Evolutionary conservation across 2,888 invertebrate genomes (phyloP), one percentile per base, ranked within the genome.

Genomic region (Tachina lurida): DNA sequence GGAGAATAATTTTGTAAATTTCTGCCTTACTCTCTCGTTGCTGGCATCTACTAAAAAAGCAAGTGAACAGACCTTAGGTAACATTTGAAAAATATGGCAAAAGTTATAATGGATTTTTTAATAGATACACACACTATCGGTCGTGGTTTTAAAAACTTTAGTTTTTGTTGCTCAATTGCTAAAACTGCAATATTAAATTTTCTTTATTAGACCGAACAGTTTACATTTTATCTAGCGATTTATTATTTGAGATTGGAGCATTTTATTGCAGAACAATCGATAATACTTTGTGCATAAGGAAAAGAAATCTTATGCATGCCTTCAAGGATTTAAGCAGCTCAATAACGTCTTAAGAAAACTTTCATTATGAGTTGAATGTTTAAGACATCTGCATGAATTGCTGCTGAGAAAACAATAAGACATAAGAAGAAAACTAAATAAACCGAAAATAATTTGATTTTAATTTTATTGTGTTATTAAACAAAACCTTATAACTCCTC

Each of bases 221-320:
- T 5, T 7, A 7, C 31, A 31, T 31, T 31, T 31, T 31, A 31
- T 31, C 31, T 31, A 31, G 31, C 31, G 31, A 31, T 31, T 7
- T 71, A 62, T 71, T 45, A 70, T 58, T 10, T 54, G 13, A 45
- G 60, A 47, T 54, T 4, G 15, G 22, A 41, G 54, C 13, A 22
- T 15, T 1, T 19, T 19, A 17, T 54, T 17, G 12, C 19, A 54
- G 10, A 19, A 54, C 19, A 54, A 54, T 54, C 17, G 54, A 31
- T 7, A 31, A 31, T 7, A 31, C 31, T 31, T 15, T 7, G 13
- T 13, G 39, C n/a, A 39, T 7, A 39, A 73, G 8, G 10, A 56
- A 3, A 47, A 67, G n/a, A 84, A 65, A 76, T 52, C 60, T 67
- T 52, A 60, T 52, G 67, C 45, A 80, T 80, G 71, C n/a, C 63